These are phyloP conservation scores for Harpagus bidentatus DNA, from an alignment of 2,113 vertebrate species.

Conservation along the genomic window DNA sequence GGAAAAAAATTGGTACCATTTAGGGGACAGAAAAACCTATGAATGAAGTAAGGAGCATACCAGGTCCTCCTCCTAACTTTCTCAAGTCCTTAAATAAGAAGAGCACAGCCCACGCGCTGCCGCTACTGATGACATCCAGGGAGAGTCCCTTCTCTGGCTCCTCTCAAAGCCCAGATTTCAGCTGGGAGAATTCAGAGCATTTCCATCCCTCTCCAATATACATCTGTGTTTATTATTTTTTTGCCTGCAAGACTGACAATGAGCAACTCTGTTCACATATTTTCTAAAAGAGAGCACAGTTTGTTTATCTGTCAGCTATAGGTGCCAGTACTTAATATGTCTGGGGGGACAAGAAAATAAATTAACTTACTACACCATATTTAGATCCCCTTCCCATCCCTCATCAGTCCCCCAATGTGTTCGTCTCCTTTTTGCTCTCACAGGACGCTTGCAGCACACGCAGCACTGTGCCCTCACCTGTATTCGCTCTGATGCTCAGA, in stretches of 20 bases:
- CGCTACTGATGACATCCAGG: background rate
- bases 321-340: constrained; percentile 37
- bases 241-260: constrained; percentile 20
- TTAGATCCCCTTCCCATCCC: background rate
- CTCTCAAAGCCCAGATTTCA: background rate
- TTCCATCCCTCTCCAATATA: background rate
- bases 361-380: constrained; percentile 26
- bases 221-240: constrained; percentile 66
- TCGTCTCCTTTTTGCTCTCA: background rate
- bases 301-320: constrained; percentile 58
- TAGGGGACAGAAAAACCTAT: background rate
- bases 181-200: constrained; percentile 19
- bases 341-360: constrained; percentile 56
- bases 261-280: constrained; percentile 41
- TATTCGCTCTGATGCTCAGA: background rate
- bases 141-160: background rate
- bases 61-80: background rate
- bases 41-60: background rate
- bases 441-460: background rate
- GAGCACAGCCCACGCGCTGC: background rate
- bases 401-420: background rate
- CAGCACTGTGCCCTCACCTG: background rate
- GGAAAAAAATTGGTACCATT: background rate
- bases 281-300: constrained; percentile 33
- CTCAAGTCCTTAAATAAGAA: background rate